Base-by-base conservation (phyloP, 1,140 invertebrate species). In the Ceratina calcarata region DNA sequence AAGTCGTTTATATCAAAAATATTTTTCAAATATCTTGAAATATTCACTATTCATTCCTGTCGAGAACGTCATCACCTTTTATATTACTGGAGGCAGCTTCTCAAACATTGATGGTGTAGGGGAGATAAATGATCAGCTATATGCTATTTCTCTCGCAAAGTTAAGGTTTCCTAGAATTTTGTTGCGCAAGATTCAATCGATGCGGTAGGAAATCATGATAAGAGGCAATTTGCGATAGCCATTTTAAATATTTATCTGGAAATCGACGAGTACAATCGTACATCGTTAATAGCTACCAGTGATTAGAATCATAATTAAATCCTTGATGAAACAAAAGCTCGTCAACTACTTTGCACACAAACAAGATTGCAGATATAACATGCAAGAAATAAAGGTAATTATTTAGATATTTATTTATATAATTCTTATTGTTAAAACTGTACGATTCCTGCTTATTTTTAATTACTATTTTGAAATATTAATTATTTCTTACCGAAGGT, bases 401-500 rank as follows among this genome's bases (percentile, higher is more conserved):
- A 32, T 32, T 32, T 32, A 32, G 4, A 32, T n/a, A 16, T 57
- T 55, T 18, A 4, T 55, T 15, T 12, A 2, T 55, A 55, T 10
- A 12, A 4, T n/a, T 57, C 55, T 57, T 57, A 57, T 45, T 45
- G 7, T 7, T 45, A 45, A 45, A 8, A 45, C 8, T 45, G 37
- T 8, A 45, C 10, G 37, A 45, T 45, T 7, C 7, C 6, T 45
- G 37, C 27, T 32, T 32, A 32, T 32, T 32, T 4, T 32, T 18
- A 16, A 18, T 60, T 18, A 15, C 27, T 27, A 45, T 32, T 12
- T 45, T 45, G 2, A 45, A 45, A 45, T 45, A 10, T 22, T 2
- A 49, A n/a, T 45, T 3, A 13, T 53, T 80, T 88, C 89, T 91
- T 75, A 93, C 92, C 74, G 77, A 93, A 93, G 1, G 87, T 90